phyloP scores from a whole-genome alignment of 1,140 invertebrate genomes.

The Leptopilina clavipes region DNA sequence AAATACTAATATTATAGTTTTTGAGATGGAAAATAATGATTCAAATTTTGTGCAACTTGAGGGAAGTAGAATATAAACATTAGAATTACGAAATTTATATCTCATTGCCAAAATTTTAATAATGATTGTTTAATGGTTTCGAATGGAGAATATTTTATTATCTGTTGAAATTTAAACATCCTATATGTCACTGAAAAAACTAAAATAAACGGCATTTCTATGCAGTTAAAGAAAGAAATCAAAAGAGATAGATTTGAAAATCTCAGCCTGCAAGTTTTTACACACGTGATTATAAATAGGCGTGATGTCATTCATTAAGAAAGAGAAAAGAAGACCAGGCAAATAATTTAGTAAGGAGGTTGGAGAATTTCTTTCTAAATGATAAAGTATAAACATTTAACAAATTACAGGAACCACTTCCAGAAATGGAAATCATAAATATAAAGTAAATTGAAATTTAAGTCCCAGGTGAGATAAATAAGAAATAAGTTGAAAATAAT shows the following conservation, averaged over 20 bases:
- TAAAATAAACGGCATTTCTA: background rate
- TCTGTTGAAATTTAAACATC: background rate
- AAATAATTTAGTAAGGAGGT: background rate
- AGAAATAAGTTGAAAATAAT: background rate
- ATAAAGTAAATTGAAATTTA: background rate
- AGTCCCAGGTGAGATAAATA: background rate
- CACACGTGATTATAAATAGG: slow-evolving; percentile 16
- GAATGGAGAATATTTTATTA: background rate
- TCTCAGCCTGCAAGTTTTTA: background rate
- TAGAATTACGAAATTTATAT: background rate
- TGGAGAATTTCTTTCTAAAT: background rate
- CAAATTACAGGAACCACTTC: background rate
- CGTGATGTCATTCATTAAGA: slow-evolving; percentile 60
- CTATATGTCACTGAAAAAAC: background rate
- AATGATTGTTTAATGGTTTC: background rate
- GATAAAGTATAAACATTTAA: background rate
- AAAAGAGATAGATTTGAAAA: background rate
- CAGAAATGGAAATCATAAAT: slow-evolving; percentile 43
- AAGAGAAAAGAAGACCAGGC: slow-evolving; percentile 42
- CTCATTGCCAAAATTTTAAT: background rate
- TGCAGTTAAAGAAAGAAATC: background rate
- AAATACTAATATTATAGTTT: slow-evolving; percentile 15
- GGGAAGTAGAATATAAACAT: slow-evolving; percentile 21
- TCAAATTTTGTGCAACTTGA: background rate
- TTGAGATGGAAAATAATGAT: background rate